Base-by-base conservation (phyloP, 2,797 vertebrate species). In the Mallotus villosus region DNA sequence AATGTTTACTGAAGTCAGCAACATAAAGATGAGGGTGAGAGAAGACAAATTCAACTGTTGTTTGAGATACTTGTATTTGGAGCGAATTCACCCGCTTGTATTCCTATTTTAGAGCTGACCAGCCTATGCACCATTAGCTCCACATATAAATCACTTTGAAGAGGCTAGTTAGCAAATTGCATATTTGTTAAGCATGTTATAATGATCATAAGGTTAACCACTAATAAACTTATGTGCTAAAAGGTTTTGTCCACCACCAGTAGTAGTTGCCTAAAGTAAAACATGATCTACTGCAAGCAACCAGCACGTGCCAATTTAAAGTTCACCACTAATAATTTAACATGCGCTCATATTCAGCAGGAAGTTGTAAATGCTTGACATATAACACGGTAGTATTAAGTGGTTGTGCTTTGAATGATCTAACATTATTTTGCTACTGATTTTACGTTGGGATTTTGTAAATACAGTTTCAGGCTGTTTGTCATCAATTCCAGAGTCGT, bases 1-100 rank as follows among this genome's bases (percentile, higher is more conserved):
- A 81, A 80, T 85, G 72, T 79, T 83, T 63, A 79, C 85, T 76
- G 83, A 81, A 63, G 67, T 80, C 71, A 32, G 32, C n/a, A 22
- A 59, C n/a, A 37, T 24, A 21, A 22, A 24, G 24, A 66, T 29
- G 22, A 66, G 64, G 64, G 63, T 65, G 41, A 65, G 63, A 49
- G 63, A 16, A 65, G 32, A 37, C 12, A 37, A 22, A 34, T 37
- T 24, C 7, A 53, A 19, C 16, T 19, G 24, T 19, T 25, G 41
- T 66, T 49, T 64, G 22, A 55, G 16, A 55, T 17, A n/a, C 51
- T 25, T 51, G 9, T 37, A 63, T 55, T 68, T 25, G 66, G 34
- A n/a, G 19, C 19, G 41, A 46, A 25, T n/a, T 2, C 19, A 24
- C 57, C 24, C 29, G 53, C 57, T 16, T 27, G 25, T 73, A 55